Evolutionary conservation across 2,797 vertebrate species (phyloP).

Genomic region (Agapornis canus): DNA sequence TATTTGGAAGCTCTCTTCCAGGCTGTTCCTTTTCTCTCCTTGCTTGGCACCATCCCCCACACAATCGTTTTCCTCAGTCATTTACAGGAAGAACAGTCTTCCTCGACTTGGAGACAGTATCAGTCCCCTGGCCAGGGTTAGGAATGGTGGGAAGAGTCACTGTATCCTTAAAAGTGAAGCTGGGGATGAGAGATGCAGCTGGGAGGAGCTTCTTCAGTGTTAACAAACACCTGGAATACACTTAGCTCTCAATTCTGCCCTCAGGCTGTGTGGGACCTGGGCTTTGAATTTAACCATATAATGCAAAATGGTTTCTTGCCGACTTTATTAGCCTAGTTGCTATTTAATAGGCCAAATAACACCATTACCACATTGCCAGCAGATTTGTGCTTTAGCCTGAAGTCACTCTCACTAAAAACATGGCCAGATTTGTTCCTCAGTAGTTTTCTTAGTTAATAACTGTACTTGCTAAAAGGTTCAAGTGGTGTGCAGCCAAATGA

Average conservation of each 20-base stretch:
- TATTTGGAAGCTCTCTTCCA: conserved; percentile 50
- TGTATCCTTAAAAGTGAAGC: not conserved
- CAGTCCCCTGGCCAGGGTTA: not conserved
- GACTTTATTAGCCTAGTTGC: not conserved
- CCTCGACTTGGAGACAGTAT: conserved; percentile 18
- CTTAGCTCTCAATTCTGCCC: not conserved
- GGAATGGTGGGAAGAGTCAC: not conserved
- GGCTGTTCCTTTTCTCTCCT: conserved; percentile 59
- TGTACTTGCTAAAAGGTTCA: not conserved
- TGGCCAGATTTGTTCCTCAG: not conserved
- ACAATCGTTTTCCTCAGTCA: not conserved
- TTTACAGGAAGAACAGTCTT: conserved; percentile 43
- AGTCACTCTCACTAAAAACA: not conserved
- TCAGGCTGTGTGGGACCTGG: not conserved
- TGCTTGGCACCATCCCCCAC: not conserved
- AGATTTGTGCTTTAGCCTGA: not conserved
- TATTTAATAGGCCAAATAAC: conserved; percentile 25
- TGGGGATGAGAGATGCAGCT: not conserved
- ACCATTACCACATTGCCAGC: not conserved
- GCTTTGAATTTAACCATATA: not conserved
- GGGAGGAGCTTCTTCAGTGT: not conserved
- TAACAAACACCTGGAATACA: not conserved
- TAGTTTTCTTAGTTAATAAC: conserved; percentile 4
- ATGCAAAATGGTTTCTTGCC: not conserved
- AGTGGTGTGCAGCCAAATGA: not conserved